Evolutionary conservation across 1,140 invertebrate genomes (phyloP).

Genomic region (Goniozus legneri): DNA sequence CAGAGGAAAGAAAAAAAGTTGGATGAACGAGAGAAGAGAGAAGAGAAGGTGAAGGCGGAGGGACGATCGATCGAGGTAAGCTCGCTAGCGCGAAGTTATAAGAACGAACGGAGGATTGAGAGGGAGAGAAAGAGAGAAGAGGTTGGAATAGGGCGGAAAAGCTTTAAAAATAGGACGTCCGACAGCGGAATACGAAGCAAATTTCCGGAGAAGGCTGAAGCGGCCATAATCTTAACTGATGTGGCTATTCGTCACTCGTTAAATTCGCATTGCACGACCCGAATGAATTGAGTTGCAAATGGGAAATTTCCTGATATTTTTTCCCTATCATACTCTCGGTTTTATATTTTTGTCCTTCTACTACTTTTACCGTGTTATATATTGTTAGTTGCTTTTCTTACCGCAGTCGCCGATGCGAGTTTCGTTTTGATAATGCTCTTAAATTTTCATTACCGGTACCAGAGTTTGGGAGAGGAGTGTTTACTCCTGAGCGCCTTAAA

Average conservation of each 20-base stretch:
- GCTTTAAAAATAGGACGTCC: not conserved
- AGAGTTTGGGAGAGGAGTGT: not conserved
- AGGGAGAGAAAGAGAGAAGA: too few species aligned
- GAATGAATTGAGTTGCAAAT: not conserved
- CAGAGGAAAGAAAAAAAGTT: too few species aligned
- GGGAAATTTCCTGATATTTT: too few species aligned
- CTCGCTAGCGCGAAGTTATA: too few species aligned
- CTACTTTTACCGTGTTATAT: not conserved
- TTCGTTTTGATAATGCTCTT: slow-evolving; percentile 12
- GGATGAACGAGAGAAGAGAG: too few species aligned
- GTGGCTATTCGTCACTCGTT: slow-evolving; percentile 17
- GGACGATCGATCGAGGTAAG: too few species aligned
- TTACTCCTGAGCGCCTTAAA: not conserved
- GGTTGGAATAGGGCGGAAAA: too few species aligned
- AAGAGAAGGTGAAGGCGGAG: too few species aligned
- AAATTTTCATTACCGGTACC: slow-evolving; percentile 15
- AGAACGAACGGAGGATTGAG: too few species aligned
- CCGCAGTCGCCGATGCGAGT: not conserved
- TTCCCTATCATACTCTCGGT: too few species aligned
- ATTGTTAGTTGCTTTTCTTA: too few species aligned
- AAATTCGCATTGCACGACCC: slow-evolving; percentile 1
- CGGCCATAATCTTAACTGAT: slow-evolving; percentile 27
- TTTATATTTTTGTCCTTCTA: not conserved
- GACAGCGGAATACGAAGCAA: not conserved
- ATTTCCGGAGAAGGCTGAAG: not conserved